These are phyloP conservation scores for Patiria miniata DNA, from an alignment of 35 echinoderm and acorn worm species.

Conservation along the genomic window DNA sequence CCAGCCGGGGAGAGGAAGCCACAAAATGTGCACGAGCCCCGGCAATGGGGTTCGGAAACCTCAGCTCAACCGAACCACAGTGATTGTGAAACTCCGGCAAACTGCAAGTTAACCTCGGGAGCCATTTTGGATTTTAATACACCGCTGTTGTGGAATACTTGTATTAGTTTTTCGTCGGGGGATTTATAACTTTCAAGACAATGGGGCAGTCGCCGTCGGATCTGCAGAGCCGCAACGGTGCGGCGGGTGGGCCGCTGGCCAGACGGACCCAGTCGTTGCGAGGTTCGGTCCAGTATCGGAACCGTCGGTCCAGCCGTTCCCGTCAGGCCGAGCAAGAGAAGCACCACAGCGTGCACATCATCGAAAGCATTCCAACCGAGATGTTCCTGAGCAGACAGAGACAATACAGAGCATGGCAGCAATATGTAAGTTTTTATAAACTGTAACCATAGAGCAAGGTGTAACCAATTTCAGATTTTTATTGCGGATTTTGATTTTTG, in stretches of 20 bases:
- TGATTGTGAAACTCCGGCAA: too few species aligned
- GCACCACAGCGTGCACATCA: slow-evolving; percentile 87
- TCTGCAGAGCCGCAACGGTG: background rate
- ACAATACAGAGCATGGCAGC: slow-evolving; percentile 86
- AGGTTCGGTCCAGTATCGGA: slow-evolving; percentile 42
- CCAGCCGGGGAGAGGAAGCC: too few species aligned
- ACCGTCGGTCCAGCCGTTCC: slow-evolving; percentile 25
- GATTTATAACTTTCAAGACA: background rate
- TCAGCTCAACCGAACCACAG: too few species aligned
- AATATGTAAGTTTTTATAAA: slow-evolving; percentile 47
- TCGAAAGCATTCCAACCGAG: slow-evolving; percentile 91
- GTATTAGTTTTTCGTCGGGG: too few species aligned
- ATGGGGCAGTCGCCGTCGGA: slow-evolving; percentile 3
- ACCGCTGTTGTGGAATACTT: too few species aligned
- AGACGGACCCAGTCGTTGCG: slow-evolving; percentile 7
- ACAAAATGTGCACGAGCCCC: background rate
- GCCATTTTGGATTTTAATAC: too few species aligned
- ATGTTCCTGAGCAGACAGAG: slow-evolving; percentile 72
- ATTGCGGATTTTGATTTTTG: too few species aligned
- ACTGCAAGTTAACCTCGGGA: too few species aligned
- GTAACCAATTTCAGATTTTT: too few species aligned
- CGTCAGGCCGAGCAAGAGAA: slow-evolving; percentile 65
- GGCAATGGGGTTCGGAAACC: too few species aligned
- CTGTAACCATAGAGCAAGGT: too few species aligned
- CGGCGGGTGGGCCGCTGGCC: background rate